phyloP scores from a whole-genome alignment of 2,888 invertebrate species.

The Dicycla oo region DNA sequence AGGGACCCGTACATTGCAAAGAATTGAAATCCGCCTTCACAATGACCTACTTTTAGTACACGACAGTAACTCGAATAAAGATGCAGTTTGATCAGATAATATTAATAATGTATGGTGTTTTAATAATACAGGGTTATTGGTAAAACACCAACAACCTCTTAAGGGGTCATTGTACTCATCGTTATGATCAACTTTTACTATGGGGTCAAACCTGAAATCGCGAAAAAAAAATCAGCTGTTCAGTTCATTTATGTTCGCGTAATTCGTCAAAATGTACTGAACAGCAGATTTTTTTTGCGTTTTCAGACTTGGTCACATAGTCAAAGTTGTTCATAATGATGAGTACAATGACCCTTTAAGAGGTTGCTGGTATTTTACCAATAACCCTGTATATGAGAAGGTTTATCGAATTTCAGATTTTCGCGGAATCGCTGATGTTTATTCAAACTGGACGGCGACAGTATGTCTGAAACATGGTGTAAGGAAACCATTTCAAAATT shows the following conservation, averaged over 20 bases:
- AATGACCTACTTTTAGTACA: slow-evolving; percentile 55
- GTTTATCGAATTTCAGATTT: slow-evolving; percentile 12
- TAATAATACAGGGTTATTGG: not conserved
- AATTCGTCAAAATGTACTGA: too few relatives aligned
- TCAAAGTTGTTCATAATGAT: too few relatives aligned
- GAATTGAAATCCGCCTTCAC: slow-evolving; percentile 62
- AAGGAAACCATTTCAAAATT: slow-evolving; percentile 44
- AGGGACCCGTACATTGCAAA: slow-evolving; percentile 60
- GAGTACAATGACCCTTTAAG: too few relatives aligned
- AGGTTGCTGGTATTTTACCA: too few relatives aligned
- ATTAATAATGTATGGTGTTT: not conserved
- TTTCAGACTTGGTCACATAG: too few relatives aligned
- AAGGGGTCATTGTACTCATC: too few relatives aligned
- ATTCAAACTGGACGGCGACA: not conserved
- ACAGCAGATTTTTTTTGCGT: too few relatives aligned
- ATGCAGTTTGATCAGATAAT: slow-evolving; percentile 6
- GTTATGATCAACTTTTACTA: too few relatives aligned
- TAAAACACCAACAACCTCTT: too few relatives aligned
- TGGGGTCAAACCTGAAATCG: too few relatives aligned
- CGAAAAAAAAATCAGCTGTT: too few relatives aligned
- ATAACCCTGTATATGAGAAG: not conserved
- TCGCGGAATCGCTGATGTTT: slow-evolving; percentile 1
- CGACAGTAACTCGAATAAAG: slow-evolving; percentile 30
- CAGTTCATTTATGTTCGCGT: too few relatives aligned
- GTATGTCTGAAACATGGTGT: slow-evolving; percentile 11